Evolutionary conservation across 2,888 invertebrate genomes (phyloP), one percentile per base, ranked within the genome.

Genomic region (Drosophila paranaensis): DNA sequence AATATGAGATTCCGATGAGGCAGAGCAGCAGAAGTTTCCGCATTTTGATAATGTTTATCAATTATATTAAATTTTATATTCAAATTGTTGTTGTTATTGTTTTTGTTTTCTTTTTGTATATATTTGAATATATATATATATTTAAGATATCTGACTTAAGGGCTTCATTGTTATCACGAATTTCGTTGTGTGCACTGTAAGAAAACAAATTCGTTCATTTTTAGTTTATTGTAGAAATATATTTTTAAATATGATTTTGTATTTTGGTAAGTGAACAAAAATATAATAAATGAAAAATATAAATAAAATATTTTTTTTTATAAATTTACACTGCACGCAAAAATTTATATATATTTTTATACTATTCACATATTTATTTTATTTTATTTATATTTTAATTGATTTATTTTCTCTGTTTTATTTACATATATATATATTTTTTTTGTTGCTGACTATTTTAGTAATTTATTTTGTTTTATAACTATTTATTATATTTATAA

Each of bases 101-200:
- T 60, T 25, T 43, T 11, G 2, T 53, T 46, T 25, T 25, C 9
- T 64, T 64, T 55, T 42, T 43, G 25, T 33, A 55, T 40, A 54
- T 39, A 54, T 40, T n/a, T 40, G 37, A 35, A 20, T 37, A 54
- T 55, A 40, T 54, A 20, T 37, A 54, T 55, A 40, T 54, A 40
- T 55, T 63, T 55, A 57, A 54, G 14, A 27, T 33, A 46, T 50
- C 45, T 30, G 50, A 13, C 51, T 9, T 35, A 51, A 5, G 14
- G 11, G 68, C 62, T 60, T 63, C 77, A 77, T 77, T 43, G 50
- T 39, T 54, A 55, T 66, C 46, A 64, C 25, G n/a, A 20, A 27
- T 56, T 48, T 33, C 6, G 20, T n/a, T 16, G 43, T 30, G 57
- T 50, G 60, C 67, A 81, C 82, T 82, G 82, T 0, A 82, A 81